Base-by-base conservation (phyloP, 1,140 invertebrate species). In the Aphelinus atriplicis region DNA sequence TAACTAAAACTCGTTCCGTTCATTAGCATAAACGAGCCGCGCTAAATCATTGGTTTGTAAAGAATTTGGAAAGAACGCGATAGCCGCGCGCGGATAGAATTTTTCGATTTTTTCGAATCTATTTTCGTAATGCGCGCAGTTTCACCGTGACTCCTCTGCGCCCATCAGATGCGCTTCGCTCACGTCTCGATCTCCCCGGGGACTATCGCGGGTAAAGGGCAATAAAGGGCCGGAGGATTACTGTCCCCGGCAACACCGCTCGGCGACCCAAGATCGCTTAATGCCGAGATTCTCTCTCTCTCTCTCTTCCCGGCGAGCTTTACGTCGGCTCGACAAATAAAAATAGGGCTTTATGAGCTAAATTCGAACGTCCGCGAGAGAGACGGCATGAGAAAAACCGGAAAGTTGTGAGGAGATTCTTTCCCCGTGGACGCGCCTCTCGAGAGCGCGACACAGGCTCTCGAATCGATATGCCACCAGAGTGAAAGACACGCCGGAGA, bases 271-370 rank as follows among this genome's bases (percentile, higher is more conserved):
- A 66, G 60, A 68, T 72, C 69, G 73, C 71, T 77, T 73, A 73
- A 77, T 77, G 66, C 72, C 58, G 57, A 55, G 63, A 58, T 73
- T 72, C 65, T 73, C 55, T 64, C 47, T 42, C 45, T 55, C 46
- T 62, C 51, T 26, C 26, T 26, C 26, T 26, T 26, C 26, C 26
- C 26, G 26, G 2, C 56, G 9, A 53, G 60, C 65, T 73, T 73
- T 77, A 66, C 67, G 64, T 70, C 71, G 51, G 48, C 46, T 53
- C 50, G 57, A 61, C 58, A 76, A 71, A 71, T 76, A 76, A 76
- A 76, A 76, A 72, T 71, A 71, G 45, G 45, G 60, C 71, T 77
- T 77, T 77, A 77, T 68, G 67, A 77, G 62, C 65, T 74, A 74
- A 73, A 74, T 74, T 78, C 67, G 75, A 78, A 62, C 45, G 57